Percentiles rank a stretch among this genome's conserved stretches.
These are phyloP conservation scores for Columba guinea DNA, from an alignment of 2,797 vertebrate species.

Conservation along the genomic window DNA sequence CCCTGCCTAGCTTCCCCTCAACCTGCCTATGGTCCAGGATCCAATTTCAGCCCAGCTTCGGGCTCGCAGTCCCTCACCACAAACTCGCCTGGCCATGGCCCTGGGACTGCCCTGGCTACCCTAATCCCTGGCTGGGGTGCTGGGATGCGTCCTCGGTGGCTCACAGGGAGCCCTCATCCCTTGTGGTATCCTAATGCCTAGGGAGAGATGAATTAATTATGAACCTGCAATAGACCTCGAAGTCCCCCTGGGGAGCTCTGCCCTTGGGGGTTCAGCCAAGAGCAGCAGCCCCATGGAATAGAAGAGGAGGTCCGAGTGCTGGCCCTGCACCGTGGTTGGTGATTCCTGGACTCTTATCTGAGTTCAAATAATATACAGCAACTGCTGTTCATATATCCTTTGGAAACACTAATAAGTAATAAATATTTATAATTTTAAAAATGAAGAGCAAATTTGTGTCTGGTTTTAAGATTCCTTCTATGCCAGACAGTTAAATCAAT, in stretches of 20 bases:
- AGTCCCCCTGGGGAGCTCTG: neutral
- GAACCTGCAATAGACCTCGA: neutral
- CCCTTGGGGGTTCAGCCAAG: neutral
- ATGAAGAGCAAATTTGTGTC: neutral
- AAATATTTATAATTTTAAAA: neutral
- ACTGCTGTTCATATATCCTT: neutral
- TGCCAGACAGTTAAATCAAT: neutral
- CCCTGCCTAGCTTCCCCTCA: neutral
- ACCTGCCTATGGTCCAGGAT: neutral
- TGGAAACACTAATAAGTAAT: neutral
- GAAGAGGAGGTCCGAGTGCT: neutral
- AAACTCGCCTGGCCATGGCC: fast-evolving
- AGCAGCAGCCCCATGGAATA: neutral
- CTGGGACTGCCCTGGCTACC: neutral
- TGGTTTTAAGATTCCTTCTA: neutral
- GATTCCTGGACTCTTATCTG: neutral
- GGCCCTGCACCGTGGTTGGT: neutral
- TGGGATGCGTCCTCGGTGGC: neutral
- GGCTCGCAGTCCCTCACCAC: neutral
- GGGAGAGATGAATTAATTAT: neutral
- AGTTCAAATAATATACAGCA: neutral
- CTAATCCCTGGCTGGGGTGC: neutral
- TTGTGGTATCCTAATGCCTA: neutral
- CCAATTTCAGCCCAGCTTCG: neutral
- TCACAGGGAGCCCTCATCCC: neutral